These are phyloP conservation scores for Eolophus roseicapilla DNA, from an alignment of 2,113 vertebrate species.

Conservation along the genomic window DNA sequence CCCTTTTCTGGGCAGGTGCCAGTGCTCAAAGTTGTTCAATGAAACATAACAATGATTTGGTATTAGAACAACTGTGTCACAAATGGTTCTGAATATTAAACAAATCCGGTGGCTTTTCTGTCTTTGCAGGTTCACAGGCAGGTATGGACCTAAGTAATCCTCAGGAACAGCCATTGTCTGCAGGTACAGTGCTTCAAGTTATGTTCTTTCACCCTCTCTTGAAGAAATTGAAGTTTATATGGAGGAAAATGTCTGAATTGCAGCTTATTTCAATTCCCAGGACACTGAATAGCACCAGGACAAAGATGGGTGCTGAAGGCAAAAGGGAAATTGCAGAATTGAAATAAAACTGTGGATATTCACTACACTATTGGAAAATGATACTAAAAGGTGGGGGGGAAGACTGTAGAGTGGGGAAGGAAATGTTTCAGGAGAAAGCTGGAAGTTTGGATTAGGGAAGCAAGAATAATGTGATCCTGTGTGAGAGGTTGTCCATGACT, in stretches of 20 bases:
- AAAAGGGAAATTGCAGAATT: neutral
- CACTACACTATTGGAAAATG: neutral
- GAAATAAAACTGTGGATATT: neutral
- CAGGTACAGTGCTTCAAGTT: constrained; percentile 65
- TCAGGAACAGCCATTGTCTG: constrained; percentile 64
- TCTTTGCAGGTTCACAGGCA: constrained; percentile 69
- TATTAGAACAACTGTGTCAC: neutral
- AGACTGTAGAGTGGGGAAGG: neutral
- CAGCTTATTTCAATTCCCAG: neutral
- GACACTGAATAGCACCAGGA: neutral
- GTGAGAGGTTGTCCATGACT: neutral
- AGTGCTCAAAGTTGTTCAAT: neutral
- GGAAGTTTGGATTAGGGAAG: constrained; percentile 5
- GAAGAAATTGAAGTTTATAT: neutral
- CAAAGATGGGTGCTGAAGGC: neutral
- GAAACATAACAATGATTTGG: neutral
- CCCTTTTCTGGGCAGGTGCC: neutral
- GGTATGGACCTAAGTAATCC: constrained; percentile 68
- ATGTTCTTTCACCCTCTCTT: neutral
- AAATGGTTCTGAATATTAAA: neutral
- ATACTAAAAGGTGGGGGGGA: neutral
- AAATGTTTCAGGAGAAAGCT: neutral
- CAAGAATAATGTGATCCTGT: neutral
- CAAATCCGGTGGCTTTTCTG: neutral
- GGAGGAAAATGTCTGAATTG: neutral